Conservation (phyloP, 2,888 invertebrate species). For the Trichopria drosophilae region DNA sequence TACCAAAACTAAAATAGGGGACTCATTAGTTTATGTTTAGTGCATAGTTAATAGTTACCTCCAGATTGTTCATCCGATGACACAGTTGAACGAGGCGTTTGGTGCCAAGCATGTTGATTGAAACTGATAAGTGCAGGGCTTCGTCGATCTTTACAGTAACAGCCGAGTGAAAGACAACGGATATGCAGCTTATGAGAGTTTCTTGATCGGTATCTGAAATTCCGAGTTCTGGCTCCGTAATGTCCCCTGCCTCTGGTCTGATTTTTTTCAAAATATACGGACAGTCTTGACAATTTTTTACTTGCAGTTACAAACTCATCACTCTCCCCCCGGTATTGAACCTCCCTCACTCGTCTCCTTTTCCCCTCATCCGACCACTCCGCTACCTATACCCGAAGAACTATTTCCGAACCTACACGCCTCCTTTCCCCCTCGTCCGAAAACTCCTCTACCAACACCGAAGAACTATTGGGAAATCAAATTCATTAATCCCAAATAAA, state of each 20-base stretch:
- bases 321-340: no score
- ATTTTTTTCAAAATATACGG: slow-evolving; percentile 68
- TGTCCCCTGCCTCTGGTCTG: slow-evolving; percentile 67
- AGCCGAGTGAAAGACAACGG: slow-evolving; percentile 80
- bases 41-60: no score
- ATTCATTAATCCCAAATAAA: no score
- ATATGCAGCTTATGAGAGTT: slow-evolving; percentile 64
- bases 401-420: no score
- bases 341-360: no score
- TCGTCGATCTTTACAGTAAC: slow-evolving; percentile 84
- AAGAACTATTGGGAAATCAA: no score
- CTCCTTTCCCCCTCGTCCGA: no score
- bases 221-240: slow-evolving; percentile 65
- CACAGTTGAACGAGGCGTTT: slow-evolving; percentile 71
- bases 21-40: no score
- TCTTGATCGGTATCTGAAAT: slow-evolving; percentile 62
- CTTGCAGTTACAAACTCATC: slow-evolving; percentile 66
- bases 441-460: no score
- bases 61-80: slow-evolving; percentile 69
- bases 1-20: no score
- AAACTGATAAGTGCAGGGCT: slow-evolving; percentile 70
- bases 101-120: slow-evolving; percentile 77
- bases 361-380: no score
- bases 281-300: slow-evolving; percentile 62
- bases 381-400: no score